These are phyloP conservation scores for Pterocles burchelli DNA, from an alignment of 2,113 vertebrate species.

Conservation along the genomic window DNA sequence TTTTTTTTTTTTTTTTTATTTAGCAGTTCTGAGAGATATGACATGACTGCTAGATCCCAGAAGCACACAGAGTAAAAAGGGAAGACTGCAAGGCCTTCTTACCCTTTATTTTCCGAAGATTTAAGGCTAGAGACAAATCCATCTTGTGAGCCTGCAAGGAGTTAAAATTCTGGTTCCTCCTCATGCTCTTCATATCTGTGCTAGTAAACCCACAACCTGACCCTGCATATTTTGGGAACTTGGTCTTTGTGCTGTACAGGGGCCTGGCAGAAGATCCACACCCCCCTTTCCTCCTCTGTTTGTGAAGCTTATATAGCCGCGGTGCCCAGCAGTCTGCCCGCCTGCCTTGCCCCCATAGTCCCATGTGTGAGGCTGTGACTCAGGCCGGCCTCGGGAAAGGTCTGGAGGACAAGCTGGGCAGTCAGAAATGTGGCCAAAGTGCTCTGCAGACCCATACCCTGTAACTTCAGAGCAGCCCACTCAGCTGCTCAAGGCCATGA, in stretches of 20 bases:
- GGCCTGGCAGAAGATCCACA: background rate
- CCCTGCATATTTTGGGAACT: background rate
- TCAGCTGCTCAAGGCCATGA: background rate
- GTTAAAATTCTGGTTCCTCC: background rate
- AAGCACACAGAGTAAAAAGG: background rate
- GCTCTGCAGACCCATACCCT: background rate
- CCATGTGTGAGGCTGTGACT: background rate
- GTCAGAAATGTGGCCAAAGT: background rate
- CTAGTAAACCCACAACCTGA: background rate
- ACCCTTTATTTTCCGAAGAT: background rate
- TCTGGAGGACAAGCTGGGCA: background rate
- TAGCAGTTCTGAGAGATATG: background rate
- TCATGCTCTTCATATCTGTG: background rate
- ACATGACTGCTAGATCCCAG: background rate
- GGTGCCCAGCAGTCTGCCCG: background rate
- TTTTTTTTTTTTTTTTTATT: background rate
- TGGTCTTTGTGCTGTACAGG: background rate
- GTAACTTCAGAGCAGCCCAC: background rate
- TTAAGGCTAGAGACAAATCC: background rate
- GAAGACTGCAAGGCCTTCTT: background rate
- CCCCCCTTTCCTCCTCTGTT: background rate
- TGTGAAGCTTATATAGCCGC: background rate
- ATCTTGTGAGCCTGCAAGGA: background rate
- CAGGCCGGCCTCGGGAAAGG: background rate
- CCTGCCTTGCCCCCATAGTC: background rate